Base-by-base conservation (phyloP, 2,797 vertebrate genomes). In the Peromyscus aztecus region DNA sequence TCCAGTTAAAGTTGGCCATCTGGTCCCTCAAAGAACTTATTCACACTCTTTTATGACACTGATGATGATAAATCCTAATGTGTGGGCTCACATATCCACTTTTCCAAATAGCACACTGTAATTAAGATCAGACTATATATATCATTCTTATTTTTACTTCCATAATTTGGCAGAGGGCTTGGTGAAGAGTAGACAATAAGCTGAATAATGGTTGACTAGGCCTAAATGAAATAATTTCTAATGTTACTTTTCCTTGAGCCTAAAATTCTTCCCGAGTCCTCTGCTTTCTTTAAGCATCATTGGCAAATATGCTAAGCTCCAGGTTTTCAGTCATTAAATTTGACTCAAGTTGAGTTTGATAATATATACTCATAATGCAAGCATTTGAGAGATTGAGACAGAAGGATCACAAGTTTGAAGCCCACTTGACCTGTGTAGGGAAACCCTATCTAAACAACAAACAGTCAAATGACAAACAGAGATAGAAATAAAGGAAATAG, bases 131-230 rank as follows among this genome's bases (percentile, higher is more conserved):
- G 82, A 16, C 19, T 37, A 21, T 80, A 83, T 40, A 78, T 83
- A 83, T 83, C 83, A 29, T 63, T 91, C 40, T 65, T 77, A 87
- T n/a, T 88, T 96, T 93, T 83, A 67, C 31, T 19, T 94, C 31
- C 1, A 43, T 19, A 24, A 95, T 46, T 80, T 71, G 27, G 61
- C 8, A 90, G 43, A 87, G 4, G n/a, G 2, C 63, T 55, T 94
- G 46, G 19, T 9, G 77, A 61, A 59, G 40, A 71, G 8, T n/a
- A 40, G 31, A 55, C 37, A 6, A 57, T 34, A 55, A 90, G 31
- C 23, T 37, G 27, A 96, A 88, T 2, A 81, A 55, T 57, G 63
- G 23, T 73, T 40, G 55, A 43, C 11, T 82, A 14, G 24, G 65
- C 24, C 43, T 87, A 67, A 77, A 59, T 84, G 19, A 85, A 73